Evolutionary conservation across 2,113 vertebrate genomes (phyloP).

Genomic region (Oreocharis arfaki): DNA sequence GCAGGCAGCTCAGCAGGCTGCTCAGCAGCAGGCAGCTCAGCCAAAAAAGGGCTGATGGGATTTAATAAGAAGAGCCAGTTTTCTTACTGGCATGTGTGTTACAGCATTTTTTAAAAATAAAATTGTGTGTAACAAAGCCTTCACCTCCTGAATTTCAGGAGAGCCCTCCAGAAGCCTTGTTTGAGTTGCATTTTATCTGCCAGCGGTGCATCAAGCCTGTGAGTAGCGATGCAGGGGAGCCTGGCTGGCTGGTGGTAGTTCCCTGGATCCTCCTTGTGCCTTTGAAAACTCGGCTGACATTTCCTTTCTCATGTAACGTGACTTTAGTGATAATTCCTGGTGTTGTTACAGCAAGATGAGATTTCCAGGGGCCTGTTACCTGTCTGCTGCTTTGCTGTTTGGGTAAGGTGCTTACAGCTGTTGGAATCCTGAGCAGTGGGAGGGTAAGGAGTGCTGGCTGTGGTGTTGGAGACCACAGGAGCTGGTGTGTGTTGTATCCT

Average conservation of each 20-base stretch:
- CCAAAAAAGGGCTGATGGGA: slow-evolving; percentile 39
- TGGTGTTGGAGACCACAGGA: not conserved
- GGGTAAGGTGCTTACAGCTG: not conserved
- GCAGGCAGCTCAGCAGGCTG: slow-evolving; percentile 36
- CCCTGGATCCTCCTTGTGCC: not conserved
- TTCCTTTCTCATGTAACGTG: fast-evolving
- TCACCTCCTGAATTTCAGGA: not conserved
- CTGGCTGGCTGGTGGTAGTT: not conserved
- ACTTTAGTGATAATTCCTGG: not conserved
- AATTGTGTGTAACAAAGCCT: not conserved
- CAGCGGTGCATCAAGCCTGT: not conserved
- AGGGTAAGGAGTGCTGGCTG: not conserved
- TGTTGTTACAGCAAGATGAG: not conserved
- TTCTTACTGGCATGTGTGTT: not conserved
- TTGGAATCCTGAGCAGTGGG: fast-evolving
- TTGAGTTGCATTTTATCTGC: not conserved
- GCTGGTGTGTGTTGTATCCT: not conserved
- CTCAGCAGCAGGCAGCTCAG: slow-evolving; percentile 12
- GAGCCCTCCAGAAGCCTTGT: not conserved
- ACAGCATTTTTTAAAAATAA: slow-evolving; percentile 52
- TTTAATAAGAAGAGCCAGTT: not conserved
- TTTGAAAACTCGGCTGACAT: not conserved
- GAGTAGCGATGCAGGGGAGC: not conserved
- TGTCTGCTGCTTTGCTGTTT: not conserved
- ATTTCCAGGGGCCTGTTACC: fast-evolving